Evolutionary conservation across 2,797 vertebrate species (phyloP).

Genomic region (Pristis pectinata): DNA sequence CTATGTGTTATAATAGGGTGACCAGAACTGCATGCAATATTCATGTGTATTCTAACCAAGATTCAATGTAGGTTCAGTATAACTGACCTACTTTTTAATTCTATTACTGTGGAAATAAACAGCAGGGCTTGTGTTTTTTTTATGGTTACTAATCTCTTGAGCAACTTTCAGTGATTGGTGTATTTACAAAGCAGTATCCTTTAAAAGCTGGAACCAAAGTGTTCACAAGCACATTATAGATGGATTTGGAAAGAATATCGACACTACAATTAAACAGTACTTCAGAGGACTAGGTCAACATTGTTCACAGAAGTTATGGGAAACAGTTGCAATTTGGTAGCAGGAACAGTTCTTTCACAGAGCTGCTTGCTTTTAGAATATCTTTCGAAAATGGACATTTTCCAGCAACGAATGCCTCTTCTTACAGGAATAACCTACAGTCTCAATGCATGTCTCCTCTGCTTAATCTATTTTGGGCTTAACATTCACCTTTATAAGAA

Average conservation of each 20-base stretch:
- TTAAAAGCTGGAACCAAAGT: not conserved
- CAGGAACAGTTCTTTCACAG: not conserved
- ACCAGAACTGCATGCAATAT: no score
- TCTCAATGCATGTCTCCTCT: not conserved
- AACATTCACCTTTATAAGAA: not conserved
- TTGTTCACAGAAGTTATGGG: not conserved
- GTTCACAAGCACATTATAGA: not conserved
- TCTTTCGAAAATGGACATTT: not conserved
- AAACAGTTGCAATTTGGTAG: not conserved
- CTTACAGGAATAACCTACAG: not conserved
- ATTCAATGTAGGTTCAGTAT: no score
- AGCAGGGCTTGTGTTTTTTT: no score
- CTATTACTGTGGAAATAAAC: no score
- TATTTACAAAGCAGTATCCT: not conserved
- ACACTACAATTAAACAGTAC: not conserved
- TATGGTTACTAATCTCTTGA: no score
- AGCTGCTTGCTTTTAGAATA: not conserved
- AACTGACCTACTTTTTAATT: no score
- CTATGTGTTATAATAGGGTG: no score
- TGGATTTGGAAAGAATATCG: not conserved
- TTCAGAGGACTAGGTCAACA: not conserved
- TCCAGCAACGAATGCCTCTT: not conserved
- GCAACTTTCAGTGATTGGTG: no score
- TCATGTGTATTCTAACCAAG: no score
- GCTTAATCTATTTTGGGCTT: no score